Conservation (phyloP, 2,113 vertebrate genomes). For the Catharus minimus region DNA sequence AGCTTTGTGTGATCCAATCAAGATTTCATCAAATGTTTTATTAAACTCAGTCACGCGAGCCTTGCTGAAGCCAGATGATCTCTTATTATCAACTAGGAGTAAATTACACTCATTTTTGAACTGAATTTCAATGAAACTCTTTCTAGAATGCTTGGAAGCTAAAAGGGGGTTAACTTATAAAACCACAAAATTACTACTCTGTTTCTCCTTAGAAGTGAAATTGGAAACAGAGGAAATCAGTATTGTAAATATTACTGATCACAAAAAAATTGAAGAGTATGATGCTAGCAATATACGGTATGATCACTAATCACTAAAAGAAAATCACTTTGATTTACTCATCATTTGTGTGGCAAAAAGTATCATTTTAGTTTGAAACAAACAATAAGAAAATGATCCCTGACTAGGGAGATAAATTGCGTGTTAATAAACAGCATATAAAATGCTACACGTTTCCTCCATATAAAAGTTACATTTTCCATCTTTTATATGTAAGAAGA, state of each 20-base stretch:
- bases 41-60: slow-evolving; percentile 73
- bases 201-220: slow-evolving; percentile 8
- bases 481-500: not conserved
- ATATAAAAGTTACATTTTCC: not conserved
- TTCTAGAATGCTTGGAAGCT: slow-evolving; percentile 81
- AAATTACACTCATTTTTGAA: slow-evolving; percentile 83
- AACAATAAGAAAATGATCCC: not conserved
- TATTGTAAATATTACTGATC: not conserved
- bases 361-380: not conserved
- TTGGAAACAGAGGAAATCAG: not conserved
- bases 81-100: slow-evolving; percentile 84
- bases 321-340: not conserved
- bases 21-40: slow-evolving; percentile 85
- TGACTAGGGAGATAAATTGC: not conserved
- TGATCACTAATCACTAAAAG: not conserved
- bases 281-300: not conserved
- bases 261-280: not conserved
- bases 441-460: not conserved
- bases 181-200: not conserved
- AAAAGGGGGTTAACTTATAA: slow-evolving; percentile 71
- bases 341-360: not conserved
- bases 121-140: slow-evolving; percentile 88
- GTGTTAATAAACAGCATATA: not conserved
- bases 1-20: slow-evolving; percentile 84
- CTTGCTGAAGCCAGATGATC: slow-evolving; percentile 83